A percentile compares a stretch with the other conserved stretches of the same genome.
These are phyloP conservation scores for Parazoanthus atlanticus DNA, from an alignment of 92 coral and sea anemone species.

Conservation along the genomic window DNA sequence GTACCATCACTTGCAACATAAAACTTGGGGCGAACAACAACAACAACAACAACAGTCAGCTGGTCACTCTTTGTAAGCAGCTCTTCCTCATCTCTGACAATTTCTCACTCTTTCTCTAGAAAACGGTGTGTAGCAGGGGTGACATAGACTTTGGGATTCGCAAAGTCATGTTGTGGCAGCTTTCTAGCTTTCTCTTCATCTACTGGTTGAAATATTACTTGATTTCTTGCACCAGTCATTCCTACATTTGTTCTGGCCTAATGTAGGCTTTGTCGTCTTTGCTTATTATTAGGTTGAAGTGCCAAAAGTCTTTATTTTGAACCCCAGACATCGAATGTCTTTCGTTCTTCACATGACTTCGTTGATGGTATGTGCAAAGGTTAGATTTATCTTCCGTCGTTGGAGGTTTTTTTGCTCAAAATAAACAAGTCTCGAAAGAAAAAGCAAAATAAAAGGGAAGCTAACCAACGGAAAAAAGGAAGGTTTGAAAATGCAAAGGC, in stretches of 20 bases:
- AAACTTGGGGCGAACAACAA: conserved; percentile 10
- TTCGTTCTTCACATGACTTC: conserved; percentile 20
- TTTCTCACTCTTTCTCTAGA: conserved; percentile 2
- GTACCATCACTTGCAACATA: background rate
- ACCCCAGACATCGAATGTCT: background rate
- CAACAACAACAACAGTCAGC: background rate
- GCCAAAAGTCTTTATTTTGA: conserved; percentile 7
- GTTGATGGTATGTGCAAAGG: conserved; percentile 42
- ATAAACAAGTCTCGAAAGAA: too few relatives aligned
- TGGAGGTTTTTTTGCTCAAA: too few relatives aligned
- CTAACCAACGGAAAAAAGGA: background rate
- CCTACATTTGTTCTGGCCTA: conserved; percentile 23
- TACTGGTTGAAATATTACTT: conserved; percentile 6
- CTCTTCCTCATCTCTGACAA: conserved; percentile 13
- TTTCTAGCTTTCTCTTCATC: conserved; percentile 19
- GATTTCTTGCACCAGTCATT: background rate
- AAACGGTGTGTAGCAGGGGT: conserved; percentile 30
- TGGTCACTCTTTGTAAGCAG: background rate
- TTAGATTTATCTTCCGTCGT: conserved; percentile 34
- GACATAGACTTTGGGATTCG: conserved; percentile 39
- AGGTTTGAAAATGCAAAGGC: conserved; percentile 7
- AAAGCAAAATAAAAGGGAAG: conserved; percentile 9
- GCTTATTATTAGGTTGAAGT: background rate
- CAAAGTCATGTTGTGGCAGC: conserved; percentile 36
- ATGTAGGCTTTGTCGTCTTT: conserved; percentile 35